Conservation (phyloP, 1,140 invertebrate genomes). For the Galleria mellonella region DNA sequence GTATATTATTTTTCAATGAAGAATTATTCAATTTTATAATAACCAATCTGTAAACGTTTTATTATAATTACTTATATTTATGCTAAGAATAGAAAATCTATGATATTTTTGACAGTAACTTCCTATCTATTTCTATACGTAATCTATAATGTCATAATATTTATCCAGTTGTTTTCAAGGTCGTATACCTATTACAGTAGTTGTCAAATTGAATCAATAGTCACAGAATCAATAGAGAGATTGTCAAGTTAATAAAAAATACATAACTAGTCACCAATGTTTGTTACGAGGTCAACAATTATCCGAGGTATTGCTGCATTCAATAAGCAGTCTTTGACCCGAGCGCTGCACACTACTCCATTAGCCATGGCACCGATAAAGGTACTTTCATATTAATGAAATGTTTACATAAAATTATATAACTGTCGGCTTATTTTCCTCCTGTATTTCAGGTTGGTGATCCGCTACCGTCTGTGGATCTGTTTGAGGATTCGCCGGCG, state of each 20-base stretch:
- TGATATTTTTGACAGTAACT: too few relatives aligned
- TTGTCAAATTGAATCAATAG: conserved; percentile 6
- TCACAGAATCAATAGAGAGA: conserved; percentile 1
- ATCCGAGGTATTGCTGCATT: conserved; percentile 48
- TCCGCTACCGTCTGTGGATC: conserved; percentile 84
- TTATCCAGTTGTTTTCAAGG: neutral
- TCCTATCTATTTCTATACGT: too few relatives aligned
- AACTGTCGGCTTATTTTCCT: conserved; percentile 22
- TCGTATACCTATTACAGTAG: neutral
- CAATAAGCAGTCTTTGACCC: conserved; percentile 34
- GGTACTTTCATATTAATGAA: conserved; percentile 29
- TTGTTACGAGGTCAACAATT: conserved; percentile 43
- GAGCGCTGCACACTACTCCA: conserved; percentile 42
- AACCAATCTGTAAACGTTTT: too few relatives aligned
- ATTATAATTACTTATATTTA: too few relatives aligned
- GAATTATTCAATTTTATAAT: too few relatives aligned
- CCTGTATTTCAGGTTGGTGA: conserved; percentile 84
- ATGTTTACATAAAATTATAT: conserved; percentile 30
- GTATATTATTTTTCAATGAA: too few relatives aligned
- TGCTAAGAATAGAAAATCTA: too few relatives aligned
- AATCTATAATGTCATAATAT: neutral
- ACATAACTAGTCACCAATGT: conserved; percentile 47
- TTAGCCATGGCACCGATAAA: conserved; percentile 56
- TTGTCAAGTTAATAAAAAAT: conserved; percentile 25
- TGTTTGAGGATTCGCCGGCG: conserved; percentile 89